These are phyloP conservation scores for Cuniculus paca DNA, from an alignment of 2,797 vertebrate species.

Conservation along the genomic window DNA sequence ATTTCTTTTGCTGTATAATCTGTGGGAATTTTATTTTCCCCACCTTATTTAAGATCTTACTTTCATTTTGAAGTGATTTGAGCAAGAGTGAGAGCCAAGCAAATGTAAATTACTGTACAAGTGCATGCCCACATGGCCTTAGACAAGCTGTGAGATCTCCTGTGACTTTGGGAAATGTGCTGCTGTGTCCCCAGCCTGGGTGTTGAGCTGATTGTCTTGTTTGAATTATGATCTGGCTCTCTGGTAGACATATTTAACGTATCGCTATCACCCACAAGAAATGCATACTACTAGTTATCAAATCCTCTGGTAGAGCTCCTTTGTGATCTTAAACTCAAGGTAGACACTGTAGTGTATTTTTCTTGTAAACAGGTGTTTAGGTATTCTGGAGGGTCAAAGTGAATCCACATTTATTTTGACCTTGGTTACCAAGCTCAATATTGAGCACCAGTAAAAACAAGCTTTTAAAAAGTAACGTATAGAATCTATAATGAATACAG, in stretches of 20 bases:
- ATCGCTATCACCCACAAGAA: neutral
- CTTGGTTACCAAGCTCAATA: slow-evolving; percentile 17
- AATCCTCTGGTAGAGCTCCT: neutral
- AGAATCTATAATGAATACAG: neutral
- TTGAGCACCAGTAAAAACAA: neutral
- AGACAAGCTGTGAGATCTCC: neutral
- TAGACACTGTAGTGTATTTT: neutral
- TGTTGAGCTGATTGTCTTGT: neutral
- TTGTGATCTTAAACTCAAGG: neutral
- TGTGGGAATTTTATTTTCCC: neutral
- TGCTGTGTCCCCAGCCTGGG: neutral
- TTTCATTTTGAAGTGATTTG: slow-evolving; percentile 57
- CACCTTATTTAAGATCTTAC: neutral
- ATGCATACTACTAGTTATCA: neutral
- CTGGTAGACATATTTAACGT: neutral
- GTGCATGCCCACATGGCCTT: too few species aligned
- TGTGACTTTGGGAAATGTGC: slow-evolving; percentile 5
- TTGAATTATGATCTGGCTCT: neutral
- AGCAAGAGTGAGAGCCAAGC: neutral
- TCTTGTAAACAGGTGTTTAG: neutral
- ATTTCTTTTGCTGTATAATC: slow-evolving; percentile 54
- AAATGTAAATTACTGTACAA: neutral
- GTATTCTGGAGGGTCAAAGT: neutral
- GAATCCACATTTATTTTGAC: slow-evolving; percentile 40
- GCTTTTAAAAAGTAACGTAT: neutral